phyloP scores from a whole-genome alignment of 2,888 invertebrate genomes.

The Carterocephalus palaemon region DNA sequence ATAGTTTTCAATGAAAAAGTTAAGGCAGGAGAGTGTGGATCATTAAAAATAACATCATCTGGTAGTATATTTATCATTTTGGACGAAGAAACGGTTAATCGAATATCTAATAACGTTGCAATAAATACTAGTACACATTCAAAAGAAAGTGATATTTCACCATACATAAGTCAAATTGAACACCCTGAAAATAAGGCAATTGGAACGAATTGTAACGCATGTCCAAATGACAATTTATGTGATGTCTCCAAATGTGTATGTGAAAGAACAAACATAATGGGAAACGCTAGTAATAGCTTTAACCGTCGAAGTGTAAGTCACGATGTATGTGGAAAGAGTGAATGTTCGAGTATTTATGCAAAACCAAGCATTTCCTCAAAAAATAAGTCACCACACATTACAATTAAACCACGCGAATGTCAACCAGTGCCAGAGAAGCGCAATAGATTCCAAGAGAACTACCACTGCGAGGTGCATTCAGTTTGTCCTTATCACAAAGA shows the following conservation, averaged over 20 bases:
- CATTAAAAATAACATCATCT: conserved; percentile 51
- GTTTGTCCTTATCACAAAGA: conserved; percentile 37
- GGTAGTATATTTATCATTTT: conserved; percentile 50
- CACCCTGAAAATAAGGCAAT: conserved; percentile 39
- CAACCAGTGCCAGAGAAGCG: conserved; percentile 22
- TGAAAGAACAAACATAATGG: conserved; percentile 32
- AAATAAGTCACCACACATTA: conserved; percentile 35
- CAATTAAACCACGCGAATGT: conserved; percentile 38
- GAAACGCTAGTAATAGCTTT: conserved; percentile 8
- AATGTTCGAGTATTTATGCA: conserved; percentile 23
- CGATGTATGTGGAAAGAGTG: conserved; percentile 3
- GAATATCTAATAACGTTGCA: conserved; percentile 28
- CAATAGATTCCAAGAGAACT: conserved; percentile 30
- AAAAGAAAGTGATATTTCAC: conserved; percentile 6
- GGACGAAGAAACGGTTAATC: conserved; percentile 38
- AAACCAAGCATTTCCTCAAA: conserved; percentile 14
- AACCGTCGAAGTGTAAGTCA: neutral
- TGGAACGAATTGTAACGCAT: conserved; percentile 41
- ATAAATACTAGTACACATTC: conserved; percentile 14
- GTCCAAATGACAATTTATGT: conserved; percentile 35
- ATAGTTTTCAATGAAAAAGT: conserved; percentile 40
- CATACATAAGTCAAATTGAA: conserved; percentile 32
- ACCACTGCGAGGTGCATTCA: conserved; percentile 36
- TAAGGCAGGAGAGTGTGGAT: conserved; percentile 35
- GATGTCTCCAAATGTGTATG: conserved; percentile 44